Evolutionary conservation across 1,140 invertebrate species (phyloP).

Genomic region (Heliconius hewitsoni): DNA sequence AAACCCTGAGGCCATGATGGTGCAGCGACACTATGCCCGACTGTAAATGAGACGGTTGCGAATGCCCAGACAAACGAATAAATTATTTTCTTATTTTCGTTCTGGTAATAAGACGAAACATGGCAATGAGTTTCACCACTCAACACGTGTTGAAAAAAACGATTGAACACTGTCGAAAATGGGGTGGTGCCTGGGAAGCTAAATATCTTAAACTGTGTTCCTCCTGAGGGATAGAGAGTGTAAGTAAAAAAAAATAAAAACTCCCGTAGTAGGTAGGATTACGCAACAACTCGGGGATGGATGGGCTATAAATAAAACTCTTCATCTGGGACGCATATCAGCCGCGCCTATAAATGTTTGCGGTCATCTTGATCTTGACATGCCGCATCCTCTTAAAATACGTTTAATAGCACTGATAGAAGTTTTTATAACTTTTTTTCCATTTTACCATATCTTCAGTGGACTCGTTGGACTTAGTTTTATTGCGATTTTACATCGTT

Average conservation of each 20-base stretch:
- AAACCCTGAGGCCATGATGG: too few species aligned
- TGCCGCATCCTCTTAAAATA: slow-evolving; percentile 10
- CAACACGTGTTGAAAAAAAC: too few species aligned
- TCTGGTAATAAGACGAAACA: too few species aligned
- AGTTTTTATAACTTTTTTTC: background rate
- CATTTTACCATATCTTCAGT: background rate
- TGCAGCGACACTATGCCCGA: too few species aligned
- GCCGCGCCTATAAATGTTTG: slow-evolving; percentile 32
- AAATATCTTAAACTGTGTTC: background rate
- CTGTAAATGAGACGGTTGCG: too few species aligned
- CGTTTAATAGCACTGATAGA: background rate
- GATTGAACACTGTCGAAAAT: too few species aligned
- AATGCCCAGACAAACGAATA: too few species aligned
- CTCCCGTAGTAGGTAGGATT: background rate
- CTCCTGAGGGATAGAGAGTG: background rate
- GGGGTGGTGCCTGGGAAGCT: background rate
- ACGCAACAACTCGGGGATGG: slow-evolving; percentile 9
- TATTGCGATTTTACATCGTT: too few species aligned
- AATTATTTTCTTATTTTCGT: too few species aligned
- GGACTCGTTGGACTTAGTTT: background rate
- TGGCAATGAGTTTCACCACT: too few species aligned
- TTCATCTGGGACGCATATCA: slow-evolving; percentile 28
- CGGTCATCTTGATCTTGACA: slow-evolving; percentile 28
- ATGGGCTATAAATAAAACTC: slow-evolving; percentile 33
- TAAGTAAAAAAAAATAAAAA: background rate